Percentiles rank a stretch among this genome's conserved stretches.
These are phyloP conservation scores for Dorcus hopei DNA, from an alignment of 2,888 invertebrate species.

Conservation along the genomic window DNA sequence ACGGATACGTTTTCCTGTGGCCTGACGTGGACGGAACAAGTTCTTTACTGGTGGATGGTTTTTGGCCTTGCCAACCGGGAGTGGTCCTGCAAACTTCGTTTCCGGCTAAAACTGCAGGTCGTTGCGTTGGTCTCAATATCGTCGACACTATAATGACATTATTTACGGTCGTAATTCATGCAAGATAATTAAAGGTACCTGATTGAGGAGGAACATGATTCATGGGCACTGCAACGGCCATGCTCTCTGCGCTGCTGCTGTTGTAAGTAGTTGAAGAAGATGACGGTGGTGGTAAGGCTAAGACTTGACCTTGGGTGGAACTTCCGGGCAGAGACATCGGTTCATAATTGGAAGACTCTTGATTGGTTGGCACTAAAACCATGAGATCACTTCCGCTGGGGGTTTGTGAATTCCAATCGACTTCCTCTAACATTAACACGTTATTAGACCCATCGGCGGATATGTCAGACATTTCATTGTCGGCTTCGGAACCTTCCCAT, in stretches of 20 bases:
- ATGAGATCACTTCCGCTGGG: constrained; percentile 22
- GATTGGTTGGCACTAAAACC: constrained; percentile 23
- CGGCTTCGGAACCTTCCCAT: constrained; percentile 69
- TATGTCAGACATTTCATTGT: constrained; percentile 53
- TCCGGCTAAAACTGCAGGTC: constrained; percentile 42
- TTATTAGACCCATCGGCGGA: constrained; percentile 40
- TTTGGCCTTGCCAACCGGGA: constrained; percentile 8
- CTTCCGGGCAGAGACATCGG: constrained; percentile 21
- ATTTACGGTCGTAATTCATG: neutral
- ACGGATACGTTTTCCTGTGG: constrained; percentile 29
- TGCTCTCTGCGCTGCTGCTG: constrained; percentile 18
- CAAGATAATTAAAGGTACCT: constrained; percentile 2
- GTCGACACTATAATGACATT: no score
- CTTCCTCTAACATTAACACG: constrained; percentile 47
- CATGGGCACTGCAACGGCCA: constrained; percentile 34
- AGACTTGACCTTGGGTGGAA: constrained; percentile 16
- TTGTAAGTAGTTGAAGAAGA: constrained; percentile 28
- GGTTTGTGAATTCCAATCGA: constrained; percentile 26
- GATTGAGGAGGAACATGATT: constrained; percentile 11
- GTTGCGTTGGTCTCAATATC: no score
- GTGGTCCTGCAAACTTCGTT: constrained; percentile 31
- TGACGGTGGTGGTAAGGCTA: constrained; percentile 31
- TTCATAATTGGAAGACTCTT: constrained; percentile 15
- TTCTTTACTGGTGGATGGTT: constrained; percentile 42
- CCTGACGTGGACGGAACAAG: constrained; percentile 50